Evolutionary conservation across 2,888 invertebrate species (phyloP), one percentile per base, ranked within the genome.

Genomic region (Neoaliturus tenellus): DNA sequence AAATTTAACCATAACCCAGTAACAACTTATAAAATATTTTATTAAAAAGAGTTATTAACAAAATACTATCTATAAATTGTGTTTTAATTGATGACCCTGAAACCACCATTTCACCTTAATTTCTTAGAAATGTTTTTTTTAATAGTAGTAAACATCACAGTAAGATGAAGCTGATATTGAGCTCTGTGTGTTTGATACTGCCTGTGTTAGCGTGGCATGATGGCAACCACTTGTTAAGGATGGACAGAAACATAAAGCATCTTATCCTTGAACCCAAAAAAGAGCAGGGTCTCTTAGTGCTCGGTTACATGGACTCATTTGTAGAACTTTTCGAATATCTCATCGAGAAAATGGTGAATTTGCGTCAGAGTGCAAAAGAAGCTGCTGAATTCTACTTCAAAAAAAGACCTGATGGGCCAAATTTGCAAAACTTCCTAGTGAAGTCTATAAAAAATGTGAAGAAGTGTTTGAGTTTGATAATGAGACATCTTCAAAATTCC

Each of bases 221-320:
- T 48, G 75, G 75, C 10, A 75, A 75, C 23, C 75, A 75, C 20
- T 48, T 75, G 44, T 44, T 75, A 17, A n/a, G 75, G 8, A 75
- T 75, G 75, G 75, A 75, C 48, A 75, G 75, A 44, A 75, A 75
- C 44, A 23, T 75, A 17, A 75, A 75, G 25, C 20, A 75, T 23
- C 75, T 75, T n/a, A 75, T 75, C 5, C 12, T 23, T 17, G 44
- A 75, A 41, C 75, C 75, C 0, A 75, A 23, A 25, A 75, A 75
- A 28, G 44, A 75, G n/a, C 44, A 31, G 28, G 41, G 39, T 4
- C 28, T 75, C 12, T 44, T 75, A 17, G 75, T 75, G 3, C 12
- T 75, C 10, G 75, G 75, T 14, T 75, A 75, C n/a, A 75, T 75
- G 75, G 75, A 75, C 44, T 23, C 75, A 20, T 75, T 75, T 48